These are phyloP conservation scores for Okamejei kenojei DNA, from an alignment of 2,797 vertebrate species.

Conservation along the genomic window DNA sequence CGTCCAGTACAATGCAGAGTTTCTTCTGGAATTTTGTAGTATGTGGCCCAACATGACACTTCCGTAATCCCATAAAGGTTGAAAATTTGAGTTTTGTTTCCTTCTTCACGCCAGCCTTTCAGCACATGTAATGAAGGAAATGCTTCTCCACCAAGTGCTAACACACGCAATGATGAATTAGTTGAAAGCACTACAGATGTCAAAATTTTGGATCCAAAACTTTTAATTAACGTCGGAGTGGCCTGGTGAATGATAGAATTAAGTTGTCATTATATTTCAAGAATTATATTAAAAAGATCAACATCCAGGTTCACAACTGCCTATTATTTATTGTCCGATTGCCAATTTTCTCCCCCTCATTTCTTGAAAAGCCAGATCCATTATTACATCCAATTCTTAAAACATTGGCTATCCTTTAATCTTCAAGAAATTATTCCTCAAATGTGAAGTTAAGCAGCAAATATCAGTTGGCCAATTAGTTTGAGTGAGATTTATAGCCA, in stretches of 20 bases:
- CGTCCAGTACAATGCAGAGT: constrained; percentile 50
- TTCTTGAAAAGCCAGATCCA: not conserved
- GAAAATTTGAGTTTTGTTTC: constrained; percentile 77
- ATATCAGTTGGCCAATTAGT: not conserved
- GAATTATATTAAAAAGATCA: not conserved
- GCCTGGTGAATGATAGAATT: constrained; percentile 56
- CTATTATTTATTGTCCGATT: not conserved
- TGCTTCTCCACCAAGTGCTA: constrained; percentile 86
- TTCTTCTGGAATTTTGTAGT: constrained; percentile 67
- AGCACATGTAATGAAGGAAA: constrained; percentile 68
- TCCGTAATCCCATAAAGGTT: constrained; percentile 93
- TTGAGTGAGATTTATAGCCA: not conserved
- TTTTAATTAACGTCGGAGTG: constrained; percentile 77
- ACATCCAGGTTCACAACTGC: not conserved
- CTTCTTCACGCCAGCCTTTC: constrained; percentile 70
- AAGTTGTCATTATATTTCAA: not conserved
- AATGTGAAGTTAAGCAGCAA: not conserved
- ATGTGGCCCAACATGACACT: constrained; percentile 91
- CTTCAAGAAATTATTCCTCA: not conserved
- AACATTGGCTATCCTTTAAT: not conserved
- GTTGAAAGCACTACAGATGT: constrained; percentile 65
- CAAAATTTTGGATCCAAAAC: constrained; percentile 69
- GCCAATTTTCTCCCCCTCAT: not conserved
- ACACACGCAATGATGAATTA: constrained; percentile 70
- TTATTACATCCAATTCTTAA: not conserved